Evolutionary conservation across 2,113 vertebrate species (phyloP).

Genomic region (Ibidorhyncha struthersii): DNA sequence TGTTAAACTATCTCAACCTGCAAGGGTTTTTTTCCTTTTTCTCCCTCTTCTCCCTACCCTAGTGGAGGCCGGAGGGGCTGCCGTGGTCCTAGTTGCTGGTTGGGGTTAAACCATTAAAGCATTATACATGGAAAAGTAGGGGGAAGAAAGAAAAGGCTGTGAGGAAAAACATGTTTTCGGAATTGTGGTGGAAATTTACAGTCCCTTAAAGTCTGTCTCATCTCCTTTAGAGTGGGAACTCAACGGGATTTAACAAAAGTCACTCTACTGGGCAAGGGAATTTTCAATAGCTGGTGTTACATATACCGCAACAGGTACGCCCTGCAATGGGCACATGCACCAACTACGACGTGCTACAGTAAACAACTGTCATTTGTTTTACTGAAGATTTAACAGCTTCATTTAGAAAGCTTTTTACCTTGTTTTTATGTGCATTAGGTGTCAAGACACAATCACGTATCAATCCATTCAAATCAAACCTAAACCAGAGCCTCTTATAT

Average conservation of each 20-base stretch:
- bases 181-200: background rate
- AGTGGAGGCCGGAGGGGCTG: background rate
- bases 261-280: background rate
- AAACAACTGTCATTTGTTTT: background rate
- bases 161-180: background rate
- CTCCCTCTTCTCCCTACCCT: background rate
- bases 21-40: background rate
- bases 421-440: background rate
- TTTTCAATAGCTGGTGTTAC: background rate
- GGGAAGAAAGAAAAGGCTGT: background rate
- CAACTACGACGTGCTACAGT: background rate
- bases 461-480: conserved; percentile 72
- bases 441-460: conserved; percentile 36
- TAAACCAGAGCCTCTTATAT: conserved; percentile 38
- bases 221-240: background rate
- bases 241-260: background rate
- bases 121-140: rapidly evolving
- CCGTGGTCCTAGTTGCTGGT: background rate
- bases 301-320: background rate
- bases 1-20: background rate
- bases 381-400: conserved; percentile 6
- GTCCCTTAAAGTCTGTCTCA: background rate
- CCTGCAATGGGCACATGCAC: background rate
- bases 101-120: background rate
- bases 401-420: conserved; percentile 16